phyloP scores from a whole-genome alignment of 1,140 invertebrate species.

The Bombus balteatus region DNA sequence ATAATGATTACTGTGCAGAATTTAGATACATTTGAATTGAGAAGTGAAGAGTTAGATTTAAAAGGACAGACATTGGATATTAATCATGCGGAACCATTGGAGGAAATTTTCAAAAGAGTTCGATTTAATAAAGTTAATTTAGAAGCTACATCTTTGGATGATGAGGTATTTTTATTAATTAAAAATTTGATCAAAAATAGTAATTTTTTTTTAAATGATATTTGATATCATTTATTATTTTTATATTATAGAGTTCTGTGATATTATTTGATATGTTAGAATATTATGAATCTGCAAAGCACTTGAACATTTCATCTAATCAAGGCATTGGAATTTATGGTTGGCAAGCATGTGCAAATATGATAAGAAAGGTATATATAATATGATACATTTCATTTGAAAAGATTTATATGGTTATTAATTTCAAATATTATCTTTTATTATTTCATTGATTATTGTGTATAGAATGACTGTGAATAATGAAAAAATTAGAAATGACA shows the following conservation, averaged over 20 bases:
- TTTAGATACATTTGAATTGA: constrained; percentile 73
- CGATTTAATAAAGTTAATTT: constrained; percentile 88
- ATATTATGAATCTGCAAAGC: constrained; percentile 92
- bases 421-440: constrained; percentile 8
- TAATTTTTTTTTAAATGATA: not conserved
- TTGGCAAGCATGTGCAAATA: constrained; percentile 91
- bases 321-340: constrained; percentile 88
- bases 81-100: constrained; percentile 87
- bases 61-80: constrained; percentile 83
- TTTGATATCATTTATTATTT: constrained; percentile 44
- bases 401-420: not conserved
- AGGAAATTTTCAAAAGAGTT: constrained; percentile 90
- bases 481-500: not conserved
- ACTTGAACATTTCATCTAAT: constrained; percentile 91
- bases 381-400: not conserved
- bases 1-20: constrained; percentile 61
- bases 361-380: constrained; percentile 88
- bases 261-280: constrained; percentile 96
- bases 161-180: constrained; percentile 84
- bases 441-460: not conserved
- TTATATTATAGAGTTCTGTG: constrained; percentile 80
- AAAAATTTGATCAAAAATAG: constrained; percentile 34
- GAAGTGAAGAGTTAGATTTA: constrained; percentile 83
- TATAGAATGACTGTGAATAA: not conserved
- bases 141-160: constrained; percentile 87